These are phyloP conservation scores for Ceuthmochares aereus DNA, from an alignment of 2,113 vertebrate genomes.

Conservation along the genomic window DNA sequence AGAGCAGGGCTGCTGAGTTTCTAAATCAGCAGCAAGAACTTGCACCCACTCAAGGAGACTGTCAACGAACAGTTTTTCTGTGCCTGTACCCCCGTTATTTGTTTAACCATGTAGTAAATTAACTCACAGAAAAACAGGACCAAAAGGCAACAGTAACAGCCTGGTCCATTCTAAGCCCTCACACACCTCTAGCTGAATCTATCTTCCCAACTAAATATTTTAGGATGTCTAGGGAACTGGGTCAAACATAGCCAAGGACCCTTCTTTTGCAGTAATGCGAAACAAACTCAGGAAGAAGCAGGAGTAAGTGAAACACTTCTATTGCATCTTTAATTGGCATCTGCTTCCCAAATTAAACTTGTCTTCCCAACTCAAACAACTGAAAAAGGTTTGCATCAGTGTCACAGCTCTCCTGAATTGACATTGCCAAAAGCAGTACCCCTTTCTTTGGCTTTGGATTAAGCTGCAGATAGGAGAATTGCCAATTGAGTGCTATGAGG, in stretches of 20 bases:
- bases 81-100: background rate
- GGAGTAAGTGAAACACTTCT: background rate
- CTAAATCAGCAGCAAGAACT: background rate
- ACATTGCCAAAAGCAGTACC: background rate
- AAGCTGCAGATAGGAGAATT: background rate
- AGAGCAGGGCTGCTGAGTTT: slow-evolving; percentile 29
- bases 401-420: background rate
- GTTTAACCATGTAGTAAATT: background rate
- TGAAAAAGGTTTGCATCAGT: background rate
- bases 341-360: background rate
- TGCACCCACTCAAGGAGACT: background rate
- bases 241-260: background rate
- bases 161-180: background rate
- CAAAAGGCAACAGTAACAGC: background rate
- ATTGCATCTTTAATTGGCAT: background rate
- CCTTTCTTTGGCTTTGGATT: background rate
- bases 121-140: background rate
- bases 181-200: background rate
- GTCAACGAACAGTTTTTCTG: background rate
- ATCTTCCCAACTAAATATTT: background rate
- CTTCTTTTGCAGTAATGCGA: background rate
- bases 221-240: background rate
- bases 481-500: background rate
- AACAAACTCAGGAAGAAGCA: background rate
- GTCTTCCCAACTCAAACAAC: background rate